Evolutionary conservation across 2,888 invertebrate genomes (phyloP).

Genomic region (Anoncus sp.): DNA sequence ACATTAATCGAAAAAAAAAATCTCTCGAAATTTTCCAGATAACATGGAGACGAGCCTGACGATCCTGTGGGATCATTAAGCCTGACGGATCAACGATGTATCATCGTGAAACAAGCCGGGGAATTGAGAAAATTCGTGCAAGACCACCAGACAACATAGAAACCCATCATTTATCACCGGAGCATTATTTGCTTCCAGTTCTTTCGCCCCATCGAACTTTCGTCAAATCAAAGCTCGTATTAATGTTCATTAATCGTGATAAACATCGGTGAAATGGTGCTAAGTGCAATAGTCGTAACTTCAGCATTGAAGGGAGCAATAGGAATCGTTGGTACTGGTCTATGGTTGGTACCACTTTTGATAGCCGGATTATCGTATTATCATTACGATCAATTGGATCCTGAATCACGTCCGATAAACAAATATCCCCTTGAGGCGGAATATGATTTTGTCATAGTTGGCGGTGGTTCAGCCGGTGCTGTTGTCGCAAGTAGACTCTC

Average conservation of each 20-base stretch:
- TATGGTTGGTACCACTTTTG: slow-evolving; percentile 93
- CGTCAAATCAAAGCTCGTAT: too few species aligned
- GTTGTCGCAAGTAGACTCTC: slow-evolving; percentile 93
- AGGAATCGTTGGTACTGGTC: slow-evolving; percentile 89
- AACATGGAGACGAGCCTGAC: slow-evolving; percentile 4
- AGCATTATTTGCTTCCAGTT: too few species aligned
- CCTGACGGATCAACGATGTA: slow-evolving; percentile 63
- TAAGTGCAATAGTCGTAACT: slow-evolving; percentile 90
- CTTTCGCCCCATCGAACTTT: too few species aligned
- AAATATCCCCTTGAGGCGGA: slow-evolving; percentile 88
- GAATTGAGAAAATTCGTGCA: slow-evolving; percentile 69
- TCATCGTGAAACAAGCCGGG: slow-evolving; percentile 67
- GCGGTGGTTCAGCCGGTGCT: slow-evolving; percentile 95
- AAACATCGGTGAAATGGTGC: slow-evolving; percentile 86
- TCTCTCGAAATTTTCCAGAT: slow-evolving; percentile 24
- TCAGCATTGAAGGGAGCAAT: slow-evolving; percentile 90
- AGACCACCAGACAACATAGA: slow-evolving; percentile 70
- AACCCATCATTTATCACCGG: slow-evolving; percentile 21
- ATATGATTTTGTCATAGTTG: slow-evolving; percentile 94
- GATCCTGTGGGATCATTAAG: slow-evolving; percentile 16
- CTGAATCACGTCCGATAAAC: slow-evolving; percentile 90
- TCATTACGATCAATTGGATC: slow-evolving; percentile 92
- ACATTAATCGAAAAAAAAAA: background rate
- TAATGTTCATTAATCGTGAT: too few species aligned
- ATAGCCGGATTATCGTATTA: slow-evolving; percentile 93